Percentiles rank a stretch among this genome's conserved stretches.
Conservation (phyloP, 1,140 invertebrate species). For the Copidosoma floridanum region DNA sequence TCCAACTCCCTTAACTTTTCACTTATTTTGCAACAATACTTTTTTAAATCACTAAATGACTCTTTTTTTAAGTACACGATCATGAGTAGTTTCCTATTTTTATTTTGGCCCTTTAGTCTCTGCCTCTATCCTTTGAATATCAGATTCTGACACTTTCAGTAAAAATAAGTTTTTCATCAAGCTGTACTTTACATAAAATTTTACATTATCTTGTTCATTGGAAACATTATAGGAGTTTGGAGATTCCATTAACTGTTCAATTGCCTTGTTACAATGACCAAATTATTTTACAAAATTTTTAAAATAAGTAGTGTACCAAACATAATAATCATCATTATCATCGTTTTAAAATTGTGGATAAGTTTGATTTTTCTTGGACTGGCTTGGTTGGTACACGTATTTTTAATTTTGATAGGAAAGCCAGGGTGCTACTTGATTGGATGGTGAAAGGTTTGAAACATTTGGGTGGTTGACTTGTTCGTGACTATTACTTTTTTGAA, state of each 20-base stretch:
- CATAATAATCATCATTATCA: no score
- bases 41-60: no score
- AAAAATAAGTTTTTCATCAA: neutral
- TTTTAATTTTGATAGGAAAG: neutral
- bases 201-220: neutral
- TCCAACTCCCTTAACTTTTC: no score
- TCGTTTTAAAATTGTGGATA: no score
- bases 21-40: no score
- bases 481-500: neutral
- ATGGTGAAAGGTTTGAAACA: neutral
- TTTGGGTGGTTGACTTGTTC: neutral
- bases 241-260: neutral
- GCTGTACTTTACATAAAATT: neutral
- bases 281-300: neutral
- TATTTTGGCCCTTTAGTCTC: neutral
- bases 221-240: neutral
- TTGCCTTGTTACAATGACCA: neutral
- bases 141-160: neutral
- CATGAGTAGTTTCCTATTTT: no score
- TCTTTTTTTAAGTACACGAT: conserved; percentile 9
- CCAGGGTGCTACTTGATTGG: neutral
- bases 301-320: neutral
- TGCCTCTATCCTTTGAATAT: neutral
- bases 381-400: neutral
- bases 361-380: neutral